These are phyloP conservation scores for Tragelaphus imberbis DNA, from an alignment of 2,113 vertebrate species.

Conservation along the genomic window DNA sequence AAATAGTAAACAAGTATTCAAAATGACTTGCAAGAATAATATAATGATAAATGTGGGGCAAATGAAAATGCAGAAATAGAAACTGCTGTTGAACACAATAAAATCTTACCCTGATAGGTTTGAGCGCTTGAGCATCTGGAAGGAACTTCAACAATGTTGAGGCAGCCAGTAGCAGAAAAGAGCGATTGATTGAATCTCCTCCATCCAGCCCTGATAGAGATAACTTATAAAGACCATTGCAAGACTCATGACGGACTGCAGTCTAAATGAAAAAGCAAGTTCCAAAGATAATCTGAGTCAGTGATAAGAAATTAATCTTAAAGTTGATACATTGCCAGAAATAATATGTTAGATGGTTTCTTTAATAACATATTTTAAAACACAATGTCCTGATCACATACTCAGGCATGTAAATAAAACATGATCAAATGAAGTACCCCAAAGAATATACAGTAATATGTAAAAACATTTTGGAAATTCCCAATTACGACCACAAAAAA, in stretches of 20 bases:
- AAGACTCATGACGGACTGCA: slow-evolving; percentile 96
- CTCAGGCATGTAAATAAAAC: background rate
- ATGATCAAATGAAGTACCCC: background rate
- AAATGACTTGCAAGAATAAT: background rate
- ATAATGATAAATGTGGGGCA: background rate
- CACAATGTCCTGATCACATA: background rate
- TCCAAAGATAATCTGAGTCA: background rate
- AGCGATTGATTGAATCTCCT: slow-evolving; percentile 96
- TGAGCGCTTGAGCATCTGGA: slow-evolving; percentile 96
- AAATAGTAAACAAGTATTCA: background rate
- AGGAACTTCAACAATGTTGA: slow-evolving; percentile 98
- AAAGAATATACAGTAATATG: background rate
- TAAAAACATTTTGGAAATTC: slow-evolving; percentile 1
- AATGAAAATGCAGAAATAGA: background rate
- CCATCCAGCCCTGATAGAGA: slow-evolving; percentile 96
- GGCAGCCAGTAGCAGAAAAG: slow-evolving; percentile 95
- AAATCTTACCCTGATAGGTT: slow-evolving; percentile 88
- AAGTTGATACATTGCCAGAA: background rate
- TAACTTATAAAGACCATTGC: slow-evolving; percentile 96
- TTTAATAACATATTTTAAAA: slow-evolving; percentile 12
- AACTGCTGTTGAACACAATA: background rate
- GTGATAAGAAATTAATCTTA: background rate
- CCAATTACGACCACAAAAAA: background rate
- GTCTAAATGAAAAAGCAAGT: slow-evolving; percentile 80
- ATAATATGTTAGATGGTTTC: background rate